A percentile compares a stretch with the other conserved stretches of the same genome.
Conservation (phyloP, 2,888 invertebrate genomes). For the Listrodromus nycthemerus region DNA sequence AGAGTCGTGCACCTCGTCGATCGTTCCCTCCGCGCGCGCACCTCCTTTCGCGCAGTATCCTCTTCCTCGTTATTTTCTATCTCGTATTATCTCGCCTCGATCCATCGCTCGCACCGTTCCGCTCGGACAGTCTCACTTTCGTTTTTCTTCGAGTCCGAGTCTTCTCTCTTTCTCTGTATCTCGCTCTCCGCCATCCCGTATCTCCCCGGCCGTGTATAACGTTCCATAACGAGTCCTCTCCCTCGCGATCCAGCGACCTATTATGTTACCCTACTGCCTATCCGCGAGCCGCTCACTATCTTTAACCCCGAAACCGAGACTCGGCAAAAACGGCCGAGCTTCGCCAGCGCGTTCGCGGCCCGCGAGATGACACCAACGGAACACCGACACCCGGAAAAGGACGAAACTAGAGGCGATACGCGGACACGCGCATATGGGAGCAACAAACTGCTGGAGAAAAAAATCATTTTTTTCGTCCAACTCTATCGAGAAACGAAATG, state of each 20-base stretch:
- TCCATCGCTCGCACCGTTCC: slow-evolving; percentile 47
- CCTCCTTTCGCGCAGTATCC: slow-evolving; percentile 51
- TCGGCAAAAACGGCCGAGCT: slow-evolving; percentile 63
- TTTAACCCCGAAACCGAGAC: slow-evolving; percentile 77
- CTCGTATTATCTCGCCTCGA: slow-evolving; percentile 72
- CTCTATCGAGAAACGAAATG: background rate
- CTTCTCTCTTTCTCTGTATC: slow-evolving; percentile 32
- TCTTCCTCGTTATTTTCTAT: slow-evolving; percentile 69
- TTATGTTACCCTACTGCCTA: slow-evolving; percentile 78
- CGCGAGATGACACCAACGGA: background rate
- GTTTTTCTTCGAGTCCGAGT: slow-evolving; percentile 44
- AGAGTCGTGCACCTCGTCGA: slow-evolving; percentile 65
- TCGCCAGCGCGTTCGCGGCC: slow-evolving; percentile 6
- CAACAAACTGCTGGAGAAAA: background rate
- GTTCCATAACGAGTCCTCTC: slow-evolving; percentile 5
- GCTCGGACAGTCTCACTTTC: slow-evolving; percentile 65
- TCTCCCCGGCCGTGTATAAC: slow-evolving; percentile 31
- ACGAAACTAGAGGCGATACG: slow-evolving; percentile 52
- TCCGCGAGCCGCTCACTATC: slow-evolving; percentile 72
- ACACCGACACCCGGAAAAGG: slow-evolving; percentile 60
- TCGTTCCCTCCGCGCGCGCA: slow-evolving; percentile 55
- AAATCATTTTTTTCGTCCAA: background rate
- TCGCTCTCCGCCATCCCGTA: slow-evolving; percentile 39
- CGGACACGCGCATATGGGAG: background rate
- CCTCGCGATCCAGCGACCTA: slow-evolving; percentile 68